Evolutionary conservation across 2,797 vertebrate species (phyloP).

Genomic region (Limosa lapponica): DNA sequence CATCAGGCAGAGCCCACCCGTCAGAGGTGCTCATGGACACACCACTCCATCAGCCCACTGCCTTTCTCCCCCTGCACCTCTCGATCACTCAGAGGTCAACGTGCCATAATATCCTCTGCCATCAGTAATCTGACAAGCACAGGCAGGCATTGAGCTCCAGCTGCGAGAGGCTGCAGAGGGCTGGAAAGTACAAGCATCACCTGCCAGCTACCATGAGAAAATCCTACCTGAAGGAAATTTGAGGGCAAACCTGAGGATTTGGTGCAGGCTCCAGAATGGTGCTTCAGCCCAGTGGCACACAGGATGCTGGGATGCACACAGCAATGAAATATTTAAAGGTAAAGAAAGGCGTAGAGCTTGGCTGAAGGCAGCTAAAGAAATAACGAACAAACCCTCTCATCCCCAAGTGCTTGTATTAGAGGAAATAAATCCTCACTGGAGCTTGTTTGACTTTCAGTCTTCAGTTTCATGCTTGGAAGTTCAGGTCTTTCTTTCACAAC

Average conservation of each 20-base stretch:
- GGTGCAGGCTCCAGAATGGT: too few relatives aligned
- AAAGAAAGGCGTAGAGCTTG: not conserved
- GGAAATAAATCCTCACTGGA: slow-evolving; percentile 13
- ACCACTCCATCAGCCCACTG: not conserved
- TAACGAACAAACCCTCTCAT: not conserved
- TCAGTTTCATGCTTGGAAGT: not conserved
- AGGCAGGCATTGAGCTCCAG: not conserved
- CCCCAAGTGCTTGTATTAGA: not conserved
- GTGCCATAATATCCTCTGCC: not conserved
- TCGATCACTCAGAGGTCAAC: fast-evolving
- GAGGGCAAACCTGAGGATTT: not conserved
- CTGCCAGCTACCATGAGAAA: not conserved
- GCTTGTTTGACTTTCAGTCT: not conserved
- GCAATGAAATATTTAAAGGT: not conserved
- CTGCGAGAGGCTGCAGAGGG: not conserved
- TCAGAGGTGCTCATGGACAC: not conserved
- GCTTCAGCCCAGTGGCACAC: not conserved
- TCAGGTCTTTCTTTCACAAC: not conserved
- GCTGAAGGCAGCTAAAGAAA: not conserved
- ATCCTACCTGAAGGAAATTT: not conserved
- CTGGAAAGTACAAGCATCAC: not conserved
- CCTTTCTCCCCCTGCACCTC: not conserved
- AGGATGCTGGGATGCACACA: not conserved
- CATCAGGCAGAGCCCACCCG: not conserved
- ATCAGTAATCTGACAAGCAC: not conserved